A percentile compares a stretch with the other conserved stretches of the same genome.
Conservation (phyloP, 1,140 invertebrate species). For the Psilanteris sp. region DNA sequence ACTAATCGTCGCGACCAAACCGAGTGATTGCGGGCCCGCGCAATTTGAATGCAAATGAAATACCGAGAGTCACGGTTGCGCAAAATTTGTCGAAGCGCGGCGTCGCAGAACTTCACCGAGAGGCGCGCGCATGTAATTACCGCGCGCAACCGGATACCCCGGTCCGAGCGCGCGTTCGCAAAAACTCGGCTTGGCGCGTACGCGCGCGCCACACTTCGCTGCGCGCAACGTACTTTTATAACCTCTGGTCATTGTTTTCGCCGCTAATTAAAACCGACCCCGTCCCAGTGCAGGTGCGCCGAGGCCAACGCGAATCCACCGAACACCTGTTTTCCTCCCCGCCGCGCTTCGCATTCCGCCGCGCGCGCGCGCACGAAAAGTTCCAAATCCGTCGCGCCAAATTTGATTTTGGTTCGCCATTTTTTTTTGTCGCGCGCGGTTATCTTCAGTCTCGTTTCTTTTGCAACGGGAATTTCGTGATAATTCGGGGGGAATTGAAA, state of each 20-base stretch:
- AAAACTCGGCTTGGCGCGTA: slow-evolving; percentile 39
- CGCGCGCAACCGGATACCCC: slow-evolving; percentile 60
- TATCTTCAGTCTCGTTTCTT: too few relatives aligned
- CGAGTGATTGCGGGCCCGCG: too few relatives aligned
- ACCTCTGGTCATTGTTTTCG: slow-evolving; percentile 64
- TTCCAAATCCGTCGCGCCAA: too few relatives aligned
- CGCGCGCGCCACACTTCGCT: slow-evolving; percentile 64
- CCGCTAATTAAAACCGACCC: slow-evolving; percentile 62
- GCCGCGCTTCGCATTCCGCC: too few relatives aligned
- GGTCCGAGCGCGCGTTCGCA: slow-evolving; percentile 24
- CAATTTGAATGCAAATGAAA: too few relatives aligned
- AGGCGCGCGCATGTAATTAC: slow-evolving; percentile 63
- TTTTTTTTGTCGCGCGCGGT: too few relatives aligned
- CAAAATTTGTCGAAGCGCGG: slow-evolving; percentile 30
- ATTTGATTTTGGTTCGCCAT: too few relatives aligned
- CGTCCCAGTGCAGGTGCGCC: slow-evolving; percentile 40
- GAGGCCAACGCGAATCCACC: slow-evolving; percentile 10
- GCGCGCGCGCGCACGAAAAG: too few relatives aligned
- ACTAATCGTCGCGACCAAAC: too few relatives aligned
- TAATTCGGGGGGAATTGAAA: too few relatives aligned
- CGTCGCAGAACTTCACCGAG: slow-evolving; percentile 12
- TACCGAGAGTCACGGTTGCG: slow-evolving; percentile 30
- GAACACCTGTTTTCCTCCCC: slow-evolving; percentile 34
- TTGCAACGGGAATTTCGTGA: too few relatives aligned
- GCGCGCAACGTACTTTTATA: slow-evolving; percentile 67